A percentile compares a stretch with the other conserved stretches of the same genome.
phyloP scores from a whole-genome alignment of 2,888 invertebrate genomes.

The Bimastos eiseni region DNA sequence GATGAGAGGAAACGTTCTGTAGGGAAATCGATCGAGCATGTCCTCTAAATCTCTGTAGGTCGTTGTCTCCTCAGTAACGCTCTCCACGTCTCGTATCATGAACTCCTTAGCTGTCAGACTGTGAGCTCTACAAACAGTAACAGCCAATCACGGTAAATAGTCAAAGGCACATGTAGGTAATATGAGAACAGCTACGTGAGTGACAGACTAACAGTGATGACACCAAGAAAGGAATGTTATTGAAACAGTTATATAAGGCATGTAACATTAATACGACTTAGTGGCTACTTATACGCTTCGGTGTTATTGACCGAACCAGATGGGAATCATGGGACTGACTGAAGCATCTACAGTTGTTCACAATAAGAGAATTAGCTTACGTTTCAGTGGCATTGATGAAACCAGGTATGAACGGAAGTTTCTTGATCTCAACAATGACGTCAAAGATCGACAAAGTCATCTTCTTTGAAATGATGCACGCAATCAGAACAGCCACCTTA shows the following conservation, averaged over 20 bases:
- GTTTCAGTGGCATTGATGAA: slow-evolving; percentile 62
- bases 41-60: neutral
- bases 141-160: neutral
- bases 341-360: no score
- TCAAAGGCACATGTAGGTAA: neutral
- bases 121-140: neutral
- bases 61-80: neutral
- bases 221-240: no score
- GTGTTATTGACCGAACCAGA: no score
- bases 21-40: neutral
- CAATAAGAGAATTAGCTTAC: neutral
- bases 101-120: neutral
- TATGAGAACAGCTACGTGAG: no score
- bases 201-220: neutral
- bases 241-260: no score
- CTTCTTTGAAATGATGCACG: slow-evolving; percentile 89
- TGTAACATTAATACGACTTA: no score
- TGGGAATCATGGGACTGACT: no score
- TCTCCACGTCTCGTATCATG: slow-evolving; percentile 8
- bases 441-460: slow-evolving; percentile 96
- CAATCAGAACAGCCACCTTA: slow-evolving; percentile 86
- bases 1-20: neutral
- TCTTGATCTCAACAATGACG: slow-evolving; percentile 95
- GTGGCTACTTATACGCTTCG: no score
- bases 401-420: slow-evolving; percentile 93